phyloP scores from a whole-genome alignment of 92 coral and sea anemone genomes.

The Phenganax subtilis region DNA sequence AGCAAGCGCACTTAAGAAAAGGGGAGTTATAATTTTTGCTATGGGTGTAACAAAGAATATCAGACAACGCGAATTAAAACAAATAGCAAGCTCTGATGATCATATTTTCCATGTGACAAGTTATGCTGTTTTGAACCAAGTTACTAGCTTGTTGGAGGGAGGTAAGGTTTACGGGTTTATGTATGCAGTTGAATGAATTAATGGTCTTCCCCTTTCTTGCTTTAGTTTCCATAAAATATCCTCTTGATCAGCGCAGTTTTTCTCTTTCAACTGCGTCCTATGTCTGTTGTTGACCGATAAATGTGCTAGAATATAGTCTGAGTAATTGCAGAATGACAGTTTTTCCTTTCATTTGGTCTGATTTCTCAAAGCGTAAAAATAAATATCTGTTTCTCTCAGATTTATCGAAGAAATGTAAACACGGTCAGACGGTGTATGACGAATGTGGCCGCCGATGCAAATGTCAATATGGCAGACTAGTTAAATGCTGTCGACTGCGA shows the following conservation, averaged over 20 bases:
- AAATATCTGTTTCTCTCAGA: background rate
- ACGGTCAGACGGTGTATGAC: constrained; percentile 25
- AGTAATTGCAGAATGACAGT: too few species aligned
- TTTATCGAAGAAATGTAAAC: background rate
- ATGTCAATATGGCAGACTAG: constrained; percentile 44
- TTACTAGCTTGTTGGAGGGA: constrained; percentile 1
- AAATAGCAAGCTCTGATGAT: background rate
- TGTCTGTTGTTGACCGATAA: too few species aligned
- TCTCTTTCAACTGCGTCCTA: too few species aligned
- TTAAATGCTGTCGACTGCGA: constrained; percentile 58
- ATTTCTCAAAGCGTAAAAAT: background rate
- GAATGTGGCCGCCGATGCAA: constrained; percentile 55
- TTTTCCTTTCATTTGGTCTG: background rate
- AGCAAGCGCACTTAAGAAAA: constrained; percentile 2
- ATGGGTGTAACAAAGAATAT: constrained; percentile 21
- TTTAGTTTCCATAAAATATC: too few species aligned
- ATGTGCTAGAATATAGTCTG: too few species aligned
- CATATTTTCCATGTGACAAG: constrained; percentile 24
- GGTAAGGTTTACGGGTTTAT: background rate
- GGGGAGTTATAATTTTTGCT: constrained; percentile 23
- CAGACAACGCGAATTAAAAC: background rate
- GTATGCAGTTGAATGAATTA: too few species aligned
- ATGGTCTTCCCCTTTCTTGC: too few species aligned
- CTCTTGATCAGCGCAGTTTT: too few species aligned
- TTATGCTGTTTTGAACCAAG: constrained; percentile 18